Base-by-base conservation (phyloP, 2,888 invertebrate genomes). In the Melipona beecheii region DNA sequence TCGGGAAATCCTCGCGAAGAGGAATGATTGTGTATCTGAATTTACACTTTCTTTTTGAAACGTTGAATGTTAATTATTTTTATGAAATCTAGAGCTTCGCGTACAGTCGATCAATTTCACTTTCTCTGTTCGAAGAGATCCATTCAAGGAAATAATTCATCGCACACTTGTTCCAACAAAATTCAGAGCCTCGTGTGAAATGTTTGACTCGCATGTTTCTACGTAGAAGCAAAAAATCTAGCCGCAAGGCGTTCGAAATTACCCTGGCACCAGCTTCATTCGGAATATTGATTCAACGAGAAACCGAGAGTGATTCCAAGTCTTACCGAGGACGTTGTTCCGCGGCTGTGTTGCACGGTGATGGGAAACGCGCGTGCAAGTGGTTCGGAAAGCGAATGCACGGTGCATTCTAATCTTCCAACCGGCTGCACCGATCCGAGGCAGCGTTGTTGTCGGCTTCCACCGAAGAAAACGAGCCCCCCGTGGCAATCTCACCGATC, bases 331-430 rank as follows among this genome's bases (percentile, higher is more conserved):
- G 36, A 15, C 31, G 60, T 56, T 15, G n/a, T n/a, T 43, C 50
- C 27, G 58, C 49, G 58, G 9, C 50, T 52, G 64, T 27, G 21
- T 31, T 72, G 27, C 56, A 36, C 31, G 36, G 19, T 24, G 21
- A 52, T 4, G 31, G 60, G 50, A 27, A 27, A 71, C 24, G 65
- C 27, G 76, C 70, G 58, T 52, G 74, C 77, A 50, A 52, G 52
- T 65, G 65, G 84, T 78, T 83, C 72, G 58, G 50, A 69, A 64
- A 58, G 50, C 80, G 80, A 70, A 54, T 62, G 75, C 81, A 54
- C 76, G 65, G 60, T 78, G 85, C 85, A 86, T 86, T 85, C 85
- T 85, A 86, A 86, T 86, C 74, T 77, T 66, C 69, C 54, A 62
- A 76, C 62, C 70, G 82, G 65, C 56, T 70, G 78, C 65, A 68